A percentile compares a stretch with the other conserved stretches of the same genome.
These are phyloP conservation scores for Drosophila barbarae DNA, from an alignment of 2,888 invertebrate genomes.

Conservation along the genomic window DNA sequence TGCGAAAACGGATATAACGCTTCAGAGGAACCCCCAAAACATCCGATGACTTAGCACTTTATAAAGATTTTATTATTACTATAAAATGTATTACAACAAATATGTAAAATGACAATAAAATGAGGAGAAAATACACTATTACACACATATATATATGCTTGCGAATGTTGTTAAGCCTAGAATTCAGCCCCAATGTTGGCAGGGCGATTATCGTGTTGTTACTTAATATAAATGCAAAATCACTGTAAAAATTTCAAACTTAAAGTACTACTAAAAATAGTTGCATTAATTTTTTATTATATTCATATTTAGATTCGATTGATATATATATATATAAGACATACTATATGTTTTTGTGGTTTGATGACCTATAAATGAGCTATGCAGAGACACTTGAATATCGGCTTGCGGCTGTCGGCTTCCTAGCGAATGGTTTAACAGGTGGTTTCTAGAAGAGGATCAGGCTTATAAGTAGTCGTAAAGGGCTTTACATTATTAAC, in stretches of 20 bases:
- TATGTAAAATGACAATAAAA: slow-evolving; percentile 60
- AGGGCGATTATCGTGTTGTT: slow-evolving; percentile 49
- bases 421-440: slow-evolving; percentile 63
- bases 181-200: slow-evolving; percentile 51
- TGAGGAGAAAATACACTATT: slow-evolving; percentile 60
- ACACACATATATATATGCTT: slow-evolving; percentile 54
- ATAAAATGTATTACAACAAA: slow-evolving; percentile 57
- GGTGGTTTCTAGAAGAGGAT: slow-evolving; percentile 79
- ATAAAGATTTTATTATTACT: slow-evolving; percentile 64
- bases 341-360: slow-evolving; percentile 41
- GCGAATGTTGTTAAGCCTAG: slow-evolving; percentile 57
- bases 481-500: slow-evolving; percentile 56
- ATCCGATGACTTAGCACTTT: slow-evolving; percentile 36
- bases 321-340: slow-evolving; percentile 48
- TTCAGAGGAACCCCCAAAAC: background rate
- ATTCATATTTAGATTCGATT: slow-evolving; percentile 59
- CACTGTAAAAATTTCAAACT: slow-evolving; percentile 59
- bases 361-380: slow-evolving; percentile 34
- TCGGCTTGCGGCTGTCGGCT: slow-evolving; percentile 35
- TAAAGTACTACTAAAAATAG: slow-evolving; percentile 53
- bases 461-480: slow-evolving; percentile 55
- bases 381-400: slow-evolving; percentile 47
- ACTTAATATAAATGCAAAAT: slow-evolving; percentile 63
- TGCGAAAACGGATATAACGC: background rate
- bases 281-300: slow-evolving; percentile 38